Conservation (phyloP, 1,140 invertebrate species). For the Diachasmimorpha longicaudata region DNA sequence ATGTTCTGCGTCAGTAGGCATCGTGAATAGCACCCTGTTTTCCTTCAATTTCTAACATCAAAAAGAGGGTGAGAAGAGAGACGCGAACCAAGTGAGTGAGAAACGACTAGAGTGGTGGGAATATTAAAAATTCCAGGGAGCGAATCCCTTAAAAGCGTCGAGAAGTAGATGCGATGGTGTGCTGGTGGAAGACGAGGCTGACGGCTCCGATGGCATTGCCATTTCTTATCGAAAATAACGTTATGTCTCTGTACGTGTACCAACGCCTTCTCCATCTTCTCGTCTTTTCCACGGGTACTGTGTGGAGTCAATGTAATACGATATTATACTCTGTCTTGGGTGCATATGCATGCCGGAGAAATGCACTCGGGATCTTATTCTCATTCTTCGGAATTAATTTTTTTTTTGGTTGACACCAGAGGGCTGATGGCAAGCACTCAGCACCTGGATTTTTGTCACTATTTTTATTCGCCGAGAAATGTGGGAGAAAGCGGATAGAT, state of each 20-base stretch:
- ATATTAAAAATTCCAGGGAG: constrained; percentile 21
- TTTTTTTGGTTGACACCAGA: not conserved
- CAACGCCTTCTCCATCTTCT: not conserved
- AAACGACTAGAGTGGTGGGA: not conserved
- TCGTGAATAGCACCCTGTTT: not conserved
- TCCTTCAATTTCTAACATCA: not conserved
- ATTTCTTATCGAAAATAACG: constrained; percentile 46
- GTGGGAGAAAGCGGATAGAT: too few species aligned
- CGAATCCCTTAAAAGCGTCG: constrained; percentile 14
- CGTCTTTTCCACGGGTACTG: not conserved
- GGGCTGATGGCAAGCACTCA: too few species aligned
- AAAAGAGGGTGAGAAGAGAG: not conserved
- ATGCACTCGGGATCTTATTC: not conserved
- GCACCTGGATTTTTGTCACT: too few species aligned
- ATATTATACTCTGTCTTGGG: not conserved
- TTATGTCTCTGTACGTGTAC: constrained; percentile 33
- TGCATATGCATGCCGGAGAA: not conserved
- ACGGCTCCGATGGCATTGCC: constrained; percentile 35
- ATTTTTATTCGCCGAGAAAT: too few species aligned
- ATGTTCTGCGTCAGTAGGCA: not conserved
- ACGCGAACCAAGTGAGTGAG: not conserved
- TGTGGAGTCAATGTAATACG: not conserved
- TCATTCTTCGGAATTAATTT: not conserved
- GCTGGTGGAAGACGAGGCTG: not conserved
- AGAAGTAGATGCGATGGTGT: not conserved